These are phyloP conservation scores for Eupeodes luniger DNA, from an alignment of 2,888 invertebrate genomes.

Conservation along the genomic window DNA sequence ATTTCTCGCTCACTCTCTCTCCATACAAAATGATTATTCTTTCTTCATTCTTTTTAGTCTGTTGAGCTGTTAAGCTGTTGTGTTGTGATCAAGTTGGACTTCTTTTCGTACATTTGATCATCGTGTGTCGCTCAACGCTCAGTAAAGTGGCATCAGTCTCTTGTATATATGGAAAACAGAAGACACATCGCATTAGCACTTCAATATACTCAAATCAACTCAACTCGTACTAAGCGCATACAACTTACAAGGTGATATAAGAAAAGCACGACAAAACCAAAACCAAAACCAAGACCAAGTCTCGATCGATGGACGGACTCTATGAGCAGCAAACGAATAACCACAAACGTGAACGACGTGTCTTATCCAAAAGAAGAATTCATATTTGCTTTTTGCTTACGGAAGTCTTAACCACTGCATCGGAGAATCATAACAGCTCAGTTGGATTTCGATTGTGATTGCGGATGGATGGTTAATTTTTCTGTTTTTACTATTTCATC, in stretches of 20 bases:
- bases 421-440: constrained; percentile 75
- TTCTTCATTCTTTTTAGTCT: constrained; percentile 54
- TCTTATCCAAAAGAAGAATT: constrained; percentile 67
- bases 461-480: constrained; percentile 76
- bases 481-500: constrained; percentile 11
- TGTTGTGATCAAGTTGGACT: constrained; percentile 42
- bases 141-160: constrained; percentile 32
- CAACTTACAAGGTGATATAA: constrained; percentile 69
- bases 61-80: neutral
- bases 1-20: constrained; percentile 63
- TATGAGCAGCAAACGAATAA: constrained; percentile 20
- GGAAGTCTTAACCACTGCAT: constrained; percentile 75
- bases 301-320: constrained; percentile 30
- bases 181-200: constrained; percentile 56
- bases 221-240: neutral
- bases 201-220: constrained; percentile 12
- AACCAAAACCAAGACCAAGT: neutral
- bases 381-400: constrained; percentile 68
- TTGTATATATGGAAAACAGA: constrained; percentile 65
- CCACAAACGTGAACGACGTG: constrained; percentile 35
- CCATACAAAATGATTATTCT: constrained; percentile 4
- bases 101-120: constrained; percentile 30
- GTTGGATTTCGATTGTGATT: constrained; percentile 78
- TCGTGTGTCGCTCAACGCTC: constrained; percentile 32
- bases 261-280: constrained; percentile 64